Conservation (phyloP, 2,888 invertebrate species). For the Tineola bisselliella region DNA sequence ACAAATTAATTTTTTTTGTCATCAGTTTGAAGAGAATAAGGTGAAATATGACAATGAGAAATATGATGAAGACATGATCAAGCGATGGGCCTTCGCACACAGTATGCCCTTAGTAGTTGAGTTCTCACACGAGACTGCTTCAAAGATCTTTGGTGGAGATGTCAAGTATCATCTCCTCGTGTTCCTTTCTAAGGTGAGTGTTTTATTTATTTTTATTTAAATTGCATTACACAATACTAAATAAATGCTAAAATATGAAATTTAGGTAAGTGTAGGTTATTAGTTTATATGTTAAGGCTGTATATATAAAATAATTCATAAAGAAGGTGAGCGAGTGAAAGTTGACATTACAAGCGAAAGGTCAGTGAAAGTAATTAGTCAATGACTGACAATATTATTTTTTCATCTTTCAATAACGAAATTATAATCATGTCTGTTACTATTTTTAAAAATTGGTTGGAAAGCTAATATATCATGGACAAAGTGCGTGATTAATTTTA, state of each 20-base stretch:
- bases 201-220: too few species aligned
- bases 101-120: slow-evolving; percentile 92
- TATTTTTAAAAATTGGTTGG: too few species aligned
- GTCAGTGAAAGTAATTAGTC: slow-evolving; percentile 5
- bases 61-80: slow-evolving; percentile 72
- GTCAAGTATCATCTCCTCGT: slow-evolving; percentile 96
- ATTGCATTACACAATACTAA: too few species aligned
- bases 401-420: too few species aligned
- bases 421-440: too few species aligned
- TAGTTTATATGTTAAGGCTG: background rate
- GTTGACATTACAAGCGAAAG: background rate
- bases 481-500: too few species aligned
- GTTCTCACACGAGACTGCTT: slow-evolving; percentile 97
- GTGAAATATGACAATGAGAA: slow-evolving; percentile 77
- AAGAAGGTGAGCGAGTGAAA: background rate
- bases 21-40: slow-evolving; percentile 86
- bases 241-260: too few species aligned
- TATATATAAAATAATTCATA: background rate
- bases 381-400: too few species aligned
- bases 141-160: slow-evolving; percentile 98
- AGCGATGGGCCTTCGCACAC: slow-evolving; percentile 84
- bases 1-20: too few species aligned
- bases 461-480: too few species aligned
- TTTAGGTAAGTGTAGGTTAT: too few species aligned
- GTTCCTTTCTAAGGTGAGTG: slow-evolving; percentile 85